These are phyloP conservation scores for Nibea coibor DNA, from an alignment of 2,113 vertebrate species.

Conservation along the genomic window DNA sequence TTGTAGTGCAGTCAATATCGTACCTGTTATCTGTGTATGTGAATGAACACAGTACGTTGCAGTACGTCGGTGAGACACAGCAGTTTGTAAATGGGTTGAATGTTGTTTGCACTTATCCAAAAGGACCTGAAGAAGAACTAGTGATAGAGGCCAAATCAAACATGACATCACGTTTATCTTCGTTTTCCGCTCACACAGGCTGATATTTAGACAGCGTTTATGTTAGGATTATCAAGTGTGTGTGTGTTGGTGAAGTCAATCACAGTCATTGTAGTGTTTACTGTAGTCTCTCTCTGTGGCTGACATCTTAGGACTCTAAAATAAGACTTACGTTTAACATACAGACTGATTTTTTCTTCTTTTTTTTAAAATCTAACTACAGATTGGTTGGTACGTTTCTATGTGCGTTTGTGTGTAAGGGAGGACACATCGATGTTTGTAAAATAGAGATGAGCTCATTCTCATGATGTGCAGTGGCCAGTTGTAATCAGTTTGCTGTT, in stretches of 20 bases:
- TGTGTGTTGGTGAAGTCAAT: constrained; percentile 57
- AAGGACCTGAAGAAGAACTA: constrained; percentile 65
- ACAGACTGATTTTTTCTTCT: constrained; percentile 13
- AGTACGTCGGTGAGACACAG: constrained; percentile 39
- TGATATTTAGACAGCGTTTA: constrained; percentile 52
- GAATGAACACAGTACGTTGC: constrained; percentile 47
- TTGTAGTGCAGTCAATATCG: constrained; percentile 59
- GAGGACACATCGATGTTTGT: constrained; percentile 56
- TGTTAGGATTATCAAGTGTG: constrained; percentile 41
- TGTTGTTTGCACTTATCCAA: constrained; percentile 62
- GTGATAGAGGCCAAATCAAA: constrained; percentile 74
- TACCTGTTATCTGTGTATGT: constrained; percentile 59
- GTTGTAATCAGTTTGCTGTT: constrained; percentile 77
- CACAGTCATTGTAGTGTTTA: constrained; percentile 69
- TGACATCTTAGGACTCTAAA: constrained; percentile 51
- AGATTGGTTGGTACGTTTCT: constrained; percentile 55
- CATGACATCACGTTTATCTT: constrained; percentile 32
- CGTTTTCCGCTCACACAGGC: constrained; percentile 44
- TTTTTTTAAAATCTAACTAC: constrained; percentile 11
- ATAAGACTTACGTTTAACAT: constrained; percentile 31
- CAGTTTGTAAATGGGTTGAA: constrained; percentile 62
- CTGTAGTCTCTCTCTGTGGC: constrained; percentile 68
- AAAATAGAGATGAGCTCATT: constrained; percentile 62
- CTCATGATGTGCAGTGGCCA: constrained; percentile 79
- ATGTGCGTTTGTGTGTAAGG: constrained; percentile 56